Evolutionary conservation across 2,888 invertebrate species (phyloP), one percentile per base, ranked within the genome.

Genomic region (Alloscopus bannaensis): DNA sequence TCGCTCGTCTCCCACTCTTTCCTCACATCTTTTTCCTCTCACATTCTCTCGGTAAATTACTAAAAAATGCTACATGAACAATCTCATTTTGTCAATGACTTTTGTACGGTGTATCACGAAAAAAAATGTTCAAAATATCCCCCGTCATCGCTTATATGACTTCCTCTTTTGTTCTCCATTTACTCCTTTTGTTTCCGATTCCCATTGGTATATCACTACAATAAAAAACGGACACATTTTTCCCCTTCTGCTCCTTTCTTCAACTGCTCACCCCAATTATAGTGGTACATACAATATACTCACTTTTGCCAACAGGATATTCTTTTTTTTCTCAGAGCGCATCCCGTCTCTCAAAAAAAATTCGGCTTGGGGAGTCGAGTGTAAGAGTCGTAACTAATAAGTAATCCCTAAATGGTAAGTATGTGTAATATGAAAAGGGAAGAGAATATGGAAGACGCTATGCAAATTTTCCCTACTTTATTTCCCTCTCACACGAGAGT

Each of bases 351-450:
- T n/a, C n/a, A n/a, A n/a, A n/a, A n/a, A n/a, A n/a, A n/a, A n/a
- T n/a, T n/a, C n/a, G n/a, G n/a, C n/a, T 65, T 65, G 65, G 29
- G 65, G 28, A 36, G 18, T 60, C n/a, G 36, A 60, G 36, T 31
- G 26, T 16, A 24, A 8, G 6, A 36, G 13, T 45, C 45, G 45
- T 45, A 64, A 52, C 36, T 66, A 66, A 66, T 66, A 42, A 52
- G 66, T 52, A 66, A 66, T 66, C 66, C 66, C 66, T 66, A 47
- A 66, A 59, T 59, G 50, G 66, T 52, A 52, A 36, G 20, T 28
- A 22, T 42, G 64, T 42, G 16, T 45, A 26, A 22, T 42, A 26
- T 24, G 4, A n/a, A 13, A 18, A n/a, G 47, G 47, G 3, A 47
- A 47, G 18, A 26, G 45, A 45, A 65, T 65, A 47, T 65, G 24